Conservation (phyloP, 2,888 invertebrate genomes). For the Cheilosia vulpina region DNA sequence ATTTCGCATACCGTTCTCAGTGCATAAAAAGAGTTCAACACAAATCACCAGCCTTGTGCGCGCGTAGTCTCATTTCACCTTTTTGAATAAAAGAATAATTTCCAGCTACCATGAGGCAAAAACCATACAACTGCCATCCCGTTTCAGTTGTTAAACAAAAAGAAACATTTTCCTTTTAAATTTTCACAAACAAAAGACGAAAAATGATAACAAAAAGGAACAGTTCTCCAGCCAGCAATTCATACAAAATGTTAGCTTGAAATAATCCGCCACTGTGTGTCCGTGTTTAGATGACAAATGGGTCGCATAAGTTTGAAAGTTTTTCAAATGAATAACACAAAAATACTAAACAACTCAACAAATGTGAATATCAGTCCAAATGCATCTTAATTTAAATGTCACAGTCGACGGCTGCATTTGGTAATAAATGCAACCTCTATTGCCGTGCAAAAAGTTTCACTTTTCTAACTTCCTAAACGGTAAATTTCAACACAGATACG, state of each 20-base stretch:
- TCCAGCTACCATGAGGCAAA: not conserved
- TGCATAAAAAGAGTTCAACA: slow-evolving; percentile 5
- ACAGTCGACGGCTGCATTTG: not conserved
- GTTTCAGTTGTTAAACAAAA: slow-evolving; percentile 26
- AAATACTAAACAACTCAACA: not conserved
- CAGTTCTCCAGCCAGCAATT: slow-evolving; percentile 2
- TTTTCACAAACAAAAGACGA: slow-evolving; percentile 48
- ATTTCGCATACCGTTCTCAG: slow-evolving; percentile 1
- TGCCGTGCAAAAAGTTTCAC: slow-evolving; percentile 50
- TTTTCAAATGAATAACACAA: not conserved
- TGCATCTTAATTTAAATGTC: slow-evolving; percentile 15
- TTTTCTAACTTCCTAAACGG: slow-evolving; percentile 39
- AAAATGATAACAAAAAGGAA: slow-evolving; percentile 34
- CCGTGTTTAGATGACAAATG: slow-evolving; percentile 38
- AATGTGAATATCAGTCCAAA: not conserved
- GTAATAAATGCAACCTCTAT: slow-evolving; percentile 1
- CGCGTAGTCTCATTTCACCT: slow-evolving; percentile 11
- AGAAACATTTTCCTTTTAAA: slow-evolving; percentile 38
- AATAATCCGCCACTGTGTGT: slow-evolving; percentile 47
- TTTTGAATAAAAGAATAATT: slow-evolving; percentile 11
- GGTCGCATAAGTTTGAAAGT: slow-evolving; percentile 44
- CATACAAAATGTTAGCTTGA: slow-evolving; percentile 25
- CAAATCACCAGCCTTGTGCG: not conserved
- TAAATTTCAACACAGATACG: slow-evolving; percentile 23
- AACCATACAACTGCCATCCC: not conserved